Evolutionary conservation across 2,888 invertebrate genomes (phyloP).

Genomic region (Trissolcus brochymenae): DNA sequence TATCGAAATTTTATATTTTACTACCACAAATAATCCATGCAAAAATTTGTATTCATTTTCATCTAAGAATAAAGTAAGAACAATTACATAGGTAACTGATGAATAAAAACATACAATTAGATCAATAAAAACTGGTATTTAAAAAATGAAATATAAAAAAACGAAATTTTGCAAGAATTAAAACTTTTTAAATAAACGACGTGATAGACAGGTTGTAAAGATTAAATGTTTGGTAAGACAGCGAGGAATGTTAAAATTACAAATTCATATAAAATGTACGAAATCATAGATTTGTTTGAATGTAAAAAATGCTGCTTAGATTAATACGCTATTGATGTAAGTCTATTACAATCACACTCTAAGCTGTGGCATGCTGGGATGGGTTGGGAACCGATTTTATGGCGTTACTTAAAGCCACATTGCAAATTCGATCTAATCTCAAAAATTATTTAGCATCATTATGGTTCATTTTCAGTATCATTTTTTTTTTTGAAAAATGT

Average conservation of each 20-base stretch:
- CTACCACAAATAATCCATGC: too few relatives aligned
- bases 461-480: background rate
- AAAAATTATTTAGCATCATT: background rate
- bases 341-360: conserved; percentile 76
- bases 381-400: conserved; percentile 47
- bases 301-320: conserved; percentile 59
- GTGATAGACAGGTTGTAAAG: conserved; percentile 6
- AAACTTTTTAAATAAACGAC: background rate
- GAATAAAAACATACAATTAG: background rate
- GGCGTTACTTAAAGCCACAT: conserved; percentile 37
- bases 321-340: conserved; percentile 66
- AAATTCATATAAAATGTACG: conserved; percentile 21
- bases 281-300: conserved; percentile 40
- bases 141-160: background rate
- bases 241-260: conserved; percentile 58
- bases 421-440: conserved; percentile 10
- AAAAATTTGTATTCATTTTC: too few relatives aligned
- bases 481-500: too few relatives aligned
- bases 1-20: background rate
- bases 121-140: background rate
- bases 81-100: background rate
- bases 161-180: background rate
- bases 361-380: conserved; percentile 72
- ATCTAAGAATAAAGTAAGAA: too few relatives aligned
- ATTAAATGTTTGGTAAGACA: conserved; percentile 58